These are phyloP conservation scores for Danaus plexippus DNA, from an alignment of 1,140 invertebrate genomes.

Conservation along the genomic window DNA sequence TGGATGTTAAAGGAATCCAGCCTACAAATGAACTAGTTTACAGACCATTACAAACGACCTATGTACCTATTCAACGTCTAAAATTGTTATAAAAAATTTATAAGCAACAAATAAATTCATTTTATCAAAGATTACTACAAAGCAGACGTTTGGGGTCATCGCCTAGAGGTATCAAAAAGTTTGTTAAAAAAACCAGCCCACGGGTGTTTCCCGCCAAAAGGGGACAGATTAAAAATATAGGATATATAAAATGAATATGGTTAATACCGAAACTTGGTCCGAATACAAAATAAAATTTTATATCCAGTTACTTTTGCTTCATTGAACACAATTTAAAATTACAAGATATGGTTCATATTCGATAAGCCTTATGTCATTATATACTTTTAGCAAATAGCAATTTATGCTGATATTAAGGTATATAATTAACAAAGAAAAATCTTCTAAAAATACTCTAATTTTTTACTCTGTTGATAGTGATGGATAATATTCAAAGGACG, in stretches of 20 bases:
- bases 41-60: conserved; percentile 22
- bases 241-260: conserved; percentile 33
- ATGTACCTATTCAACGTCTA: conserved; percentile 41
- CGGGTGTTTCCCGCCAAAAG: conserved; percentile 17
- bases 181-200: too few relatives aligned
- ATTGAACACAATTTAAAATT: conserved; percentile 39
- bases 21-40: conserved; percentile 16
- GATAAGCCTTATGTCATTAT: conserved; percentile 50
- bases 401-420: conserved; percentile 40
- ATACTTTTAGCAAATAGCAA: conserved; percentile 42
- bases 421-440: conserved; percentile 60
- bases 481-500: conserved; percentile 43
- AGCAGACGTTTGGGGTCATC: conserved; percentile 22
- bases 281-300: conserved; percentile 34
- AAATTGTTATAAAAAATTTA: conserved; percentile 34
- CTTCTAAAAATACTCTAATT: conserved; percentile 66
- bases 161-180: neutral
- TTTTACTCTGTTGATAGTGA: conserved; percentile 38
- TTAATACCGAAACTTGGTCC: conserved; percentile 46
- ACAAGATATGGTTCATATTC: conserved; percentile 44
- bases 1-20: conserved; percentile 4
- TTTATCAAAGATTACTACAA: conserved; percentile 42
- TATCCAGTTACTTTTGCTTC: conserved; percentile 13
- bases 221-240: conserved; percentile 36
- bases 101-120: conserved; percentile 37